Conservation (phyloP, 1,140 invertebrate genomes). For the Gerris buenoi region DNA sequence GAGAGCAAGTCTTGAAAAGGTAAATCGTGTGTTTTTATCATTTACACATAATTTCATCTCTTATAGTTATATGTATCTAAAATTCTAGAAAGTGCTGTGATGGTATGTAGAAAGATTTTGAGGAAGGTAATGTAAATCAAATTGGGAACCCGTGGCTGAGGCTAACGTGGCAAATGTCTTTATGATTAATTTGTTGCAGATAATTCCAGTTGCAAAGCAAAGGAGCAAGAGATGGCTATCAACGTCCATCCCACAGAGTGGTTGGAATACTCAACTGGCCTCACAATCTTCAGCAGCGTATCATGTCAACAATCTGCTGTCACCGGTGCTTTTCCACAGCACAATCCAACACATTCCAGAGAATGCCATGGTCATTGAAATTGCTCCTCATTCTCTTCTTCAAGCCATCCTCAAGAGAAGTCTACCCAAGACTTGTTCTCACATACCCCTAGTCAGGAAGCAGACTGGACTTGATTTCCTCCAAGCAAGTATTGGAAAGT, state of each 20-base stretch:
- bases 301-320: constrained; percentile 89
- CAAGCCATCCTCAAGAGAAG: constrained; percentile 74
- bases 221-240: constrained; percentile 75
- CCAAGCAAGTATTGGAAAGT: constrained; percentile 57
- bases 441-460: constrained; percentile 62
- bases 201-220: constrained; percentile 63
- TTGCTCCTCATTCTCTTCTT: constrained; percentile 79
- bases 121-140: no score
- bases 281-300: constrained; percentile 76
- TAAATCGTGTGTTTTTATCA: no score
- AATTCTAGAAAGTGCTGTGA: no score
- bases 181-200: constrained; percentile 30
- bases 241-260: constrained; percentile 69
- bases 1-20: constrained; percentile 52
- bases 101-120: no score
- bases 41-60: no score
- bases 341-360: constrained; percentile 67
- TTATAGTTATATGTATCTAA: no score
- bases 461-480: constrained; percentile 54
- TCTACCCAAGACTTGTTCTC: constrained; percentile 39
- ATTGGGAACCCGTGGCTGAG: no score
- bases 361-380: constrained; percentile 78
- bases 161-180: no score
- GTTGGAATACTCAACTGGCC: constrained; percentile 64
- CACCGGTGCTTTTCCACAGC: constrained; percentile 68